phyloP scores from a whole-genome alignment of 2,797 vertebrate genomes.

The Zenarchopterus dispar region DNA sequence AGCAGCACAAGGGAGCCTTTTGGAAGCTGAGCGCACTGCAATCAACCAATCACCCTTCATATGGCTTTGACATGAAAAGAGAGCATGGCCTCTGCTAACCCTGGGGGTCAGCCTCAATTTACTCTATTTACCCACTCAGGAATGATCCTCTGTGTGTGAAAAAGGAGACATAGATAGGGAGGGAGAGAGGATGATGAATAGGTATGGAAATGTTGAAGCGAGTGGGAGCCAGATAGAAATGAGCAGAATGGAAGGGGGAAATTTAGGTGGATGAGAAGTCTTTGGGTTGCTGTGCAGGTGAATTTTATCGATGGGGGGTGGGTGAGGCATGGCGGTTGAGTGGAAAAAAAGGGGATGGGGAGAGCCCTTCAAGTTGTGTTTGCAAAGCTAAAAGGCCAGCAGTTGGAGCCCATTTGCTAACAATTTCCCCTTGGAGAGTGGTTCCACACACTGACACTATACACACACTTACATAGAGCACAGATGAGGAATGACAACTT shows the following conservation, averaged over 20 bases:
- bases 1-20: slow-evolving; percentile 87
- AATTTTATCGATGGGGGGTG: slow-evolving; percentile 52
- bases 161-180: slow-evolving; percentile 55
- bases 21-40: slow-evolving; percentile 88
- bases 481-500: slow-evolving; percentile 63
- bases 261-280: slow-evolving; percentile 51
- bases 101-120: slow-evolving; percentile 81
- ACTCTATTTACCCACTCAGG: slow-evolving; percentile 83
- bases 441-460: slow-evolving; percentile 43
- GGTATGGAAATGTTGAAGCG: slow-evolving; percentile 66
- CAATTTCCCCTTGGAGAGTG: slow-evolving; percentile 80
- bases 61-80: slow-evolving; percentile 85
- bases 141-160: slow-evolving; percentile 73
- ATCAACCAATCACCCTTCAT: slow-evolving; percentile 89
- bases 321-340: slow-evolving; percentile 7
- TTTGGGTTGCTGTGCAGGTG: slow-evolving; percentile 69
- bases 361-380: slow-evolving; percentile 74
- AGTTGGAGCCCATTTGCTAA: slow-evolving; percentile 81
- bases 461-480: slow-evolving; percentile 21
- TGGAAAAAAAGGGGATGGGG: slow-evolving; percentile 40
- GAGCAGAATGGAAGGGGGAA: slow-evolving; percentile 30
- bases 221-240: slow-evolving; percentile 45
- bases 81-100: slow-evolving; percentile 74
- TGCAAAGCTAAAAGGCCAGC: slow-evolving; percentile 78
- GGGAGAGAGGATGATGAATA: slow-evolving; percentile 70